Percentiles rank a stretch among this genome's conserved stretches.
phyloP scores from a whole-genome alignment of 2,113 vertebrate genomes.

The Seriola rivoliana region DNA sequence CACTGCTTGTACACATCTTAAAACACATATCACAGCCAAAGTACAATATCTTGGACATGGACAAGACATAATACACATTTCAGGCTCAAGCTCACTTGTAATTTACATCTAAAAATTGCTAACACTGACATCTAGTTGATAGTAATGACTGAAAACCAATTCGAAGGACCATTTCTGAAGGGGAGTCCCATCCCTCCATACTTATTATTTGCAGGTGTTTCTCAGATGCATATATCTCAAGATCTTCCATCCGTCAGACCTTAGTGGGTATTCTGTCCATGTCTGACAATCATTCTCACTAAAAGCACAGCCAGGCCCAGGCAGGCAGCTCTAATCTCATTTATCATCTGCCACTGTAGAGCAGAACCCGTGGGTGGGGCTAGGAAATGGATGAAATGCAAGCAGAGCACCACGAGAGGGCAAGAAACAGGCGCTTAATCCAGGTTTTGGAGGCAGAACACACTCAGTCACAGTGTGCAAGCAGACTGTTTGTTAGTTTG shows the following conservation, averaged over 20 bases:
- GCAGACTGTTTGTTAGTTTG: neutral
- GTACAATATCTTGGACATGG: neutral
- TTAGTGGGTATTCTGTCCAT: neutral
- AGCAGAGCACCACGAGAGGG: neutral
- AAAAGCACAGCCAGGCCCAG: slow-evolving; percentile 18
- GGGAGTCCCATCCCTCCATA: too few relatives aligned
- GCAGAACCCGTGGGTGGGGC: slow-evolving; percentile 48
- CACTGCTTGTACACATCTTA: neutral
- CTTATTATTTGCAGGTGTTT: neutral
- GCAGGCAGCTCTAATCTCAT: slow-evolving; percentile 52
- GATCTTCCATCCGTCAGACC: neutral
- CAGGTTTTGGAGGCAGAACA: slow-evolving; percentile 10
- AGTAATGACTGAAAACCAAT: neutral
- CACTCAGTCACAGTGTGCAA: neutral
- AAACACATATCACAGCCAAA: neutral
- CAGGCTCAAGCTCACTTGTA: neutral
- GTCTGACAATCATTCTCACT: slow-evolving; percentile 31
- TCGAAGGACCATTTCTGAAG: neutral
- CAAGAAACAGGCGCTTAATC: neutral
- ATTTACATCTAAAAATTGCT: neutral
- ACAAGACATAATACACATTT: neutral
- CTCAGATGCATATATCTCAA: neutral
- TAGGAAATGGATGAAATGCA: slow-evolving; percentile 25
- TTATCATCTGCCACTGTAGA: slow-evolving; percentile 41
- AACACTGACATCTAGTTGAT: too few relatives aligned